Evolutionary conservation across 2,797 vertebrate genomes (phyloP), one percentile per base, ranked within the genome.

Genomic region (Pogoniulus pusillus): DNA sequence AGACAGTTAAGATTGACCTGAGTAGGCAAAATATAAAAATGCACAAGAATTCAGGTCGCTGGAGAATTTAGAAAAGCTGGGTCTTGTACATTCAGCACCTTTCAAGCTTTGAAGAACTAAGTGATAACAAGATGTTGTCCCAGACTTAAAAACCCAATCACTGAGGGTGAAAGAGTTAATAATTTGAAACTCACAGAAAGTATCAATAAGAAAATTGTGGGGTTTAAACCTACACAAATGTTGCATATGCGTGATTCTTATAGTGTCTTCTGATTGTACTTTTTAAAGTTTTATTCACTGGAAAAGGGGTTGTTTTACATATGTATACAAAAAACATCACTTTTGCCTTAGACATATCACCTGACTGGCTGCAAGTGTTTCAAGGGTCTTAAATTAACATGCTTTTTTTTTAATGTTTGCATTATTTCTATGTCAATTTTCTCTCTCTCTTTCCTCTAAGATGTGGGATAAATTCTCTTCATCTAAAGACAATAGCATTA

Each of bases 1-100:
- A 76, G 57, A 39, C 60, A 82, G 45, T 71, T 49, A 88, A 91
- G n/a, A 72, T 0, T 65, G 51, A 57, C 78, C 24, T 72, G 27
- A 85, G 22, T 43, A 80, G 63, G 34, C 16, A 92, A 82, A 89
- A 82, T 19, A 73, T 16, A 58, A 86, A 91, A 92, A 88, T 13
- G 7, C 22, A 47, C 22, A 92, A 82, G 47, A 92, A 92, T 86
- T 79, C n/a, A 64, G 45, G 39, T 30, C 3, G 1, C 16, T 82
- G 65, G 32, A 74, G 32, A 92, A 88, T 74, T 80, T 18, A 82
- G 51, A 69, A 82, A 90, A 90, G n/a, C 15, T 74, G 26, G 3
- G 8, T 76, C 39, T 77, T 88, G 12, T 16, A 58, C 20, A 62
- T 37, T 84, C 45, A 73, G 39, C 51, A 85, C 16, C 26, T 66